Percentiles rank a stretch among this genome's conserved stretches.
These are phyloP conservation scores for Hucho hucho DNA, from an alignment of 2,113 vertebrate genomes.

Conservation along the genomic window DNA sequence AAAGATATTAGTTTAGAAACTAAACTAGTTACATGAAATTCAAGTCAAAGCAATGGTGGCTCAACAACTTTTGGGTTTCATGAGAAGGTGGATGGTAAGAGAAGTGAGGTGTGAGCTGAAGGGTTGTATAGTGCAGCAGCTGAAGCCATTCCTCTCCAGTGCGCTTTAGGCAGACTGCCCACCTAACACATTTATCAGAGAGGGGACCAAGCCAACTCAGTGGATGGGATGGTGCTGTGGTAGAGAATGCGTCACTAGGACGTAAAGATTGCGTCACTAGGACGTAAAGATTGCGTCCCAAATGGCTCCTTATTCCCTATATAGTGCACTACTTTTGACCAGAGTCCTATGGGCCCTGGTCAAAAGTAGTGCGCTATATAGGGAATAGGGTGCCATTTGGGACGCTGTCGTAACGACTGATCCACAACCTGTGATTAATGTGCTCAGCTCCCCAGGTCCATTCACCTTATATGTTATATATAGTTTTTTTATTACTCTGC, in stretches of 20 bases:
- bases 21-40: too few relatives aligned
- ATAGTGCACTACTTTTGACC: too few relatives aligned
- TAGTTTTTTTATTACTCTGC: slow-evolving; percentile 46
- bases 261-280: slow-evolving; percentile 7
- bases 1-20: too few relatives aligned
- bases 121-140: slow-evolving; percentile 5
- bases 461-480: slow-evolving; percentile 34
- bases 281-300: not conserved
- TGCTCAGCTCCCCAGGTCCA: slow-evolving; percentile 32
- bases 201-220: slow-evolving; percentile 1
- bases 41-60: too few relatives aligned
- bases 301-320: not conserved
- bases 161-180: slow-evolving; percentile 25
- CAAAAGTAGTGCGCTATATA: not conserved
- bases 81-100: not conserved
- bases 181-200: slow-evolving; percentile 43
- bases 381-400: too few relatives aligned
- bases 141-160: slow-evolving; percentile 6
- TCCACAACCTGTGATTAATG: slow-evolving; percentile 41
- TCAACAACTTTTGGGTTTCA: too few relatives aligned
- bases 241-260: slow-evolving; percentile 7
- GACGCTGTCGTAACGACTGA: slow-evolving; percentile 6
- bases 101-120: not conserved
- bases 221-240: slow-evolving; percentile 8
- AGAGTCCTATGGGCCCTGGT: too few relatives aligned